Evolutionary conservation across 2,888 invertebrate species (phyloP).

Genomic region (Pseudoips prasinana): DNA sequence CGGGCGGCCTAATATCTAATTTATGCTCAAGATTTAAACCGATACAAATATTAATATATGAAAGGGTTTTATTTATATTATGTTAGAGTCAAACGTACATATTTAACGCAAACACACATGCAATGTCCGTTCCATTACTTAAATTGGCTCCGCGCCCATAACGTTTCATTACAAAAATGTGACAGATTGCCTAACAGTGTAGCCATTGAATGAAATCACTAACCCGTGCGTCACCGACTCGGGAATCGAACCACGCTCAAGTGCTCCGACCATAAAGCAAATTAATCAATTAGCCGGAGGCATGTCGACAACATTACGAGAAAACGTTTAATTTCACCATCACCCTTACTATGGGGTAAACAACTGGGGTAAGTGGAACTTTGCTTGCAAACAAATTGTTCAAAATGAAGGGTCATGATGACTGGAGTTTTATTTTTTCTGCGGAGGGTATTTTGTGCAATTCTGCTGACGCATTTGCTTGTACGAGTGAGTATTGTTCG

Average conservation of each 20-base stretch:
- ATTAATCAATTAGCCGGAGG: slow-evolving; percentile 81
- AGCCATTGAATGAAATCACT: slow-evolving; percentile 60
- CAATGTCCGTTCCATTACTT: slow-evolving; percentile 40
- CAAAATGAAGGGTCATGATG: slow-evolving; percentile 35
- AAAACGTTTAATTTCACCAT: slow-evolving; percentile 73
- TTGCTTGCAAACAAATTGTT: slow-evolving; percentile 14
- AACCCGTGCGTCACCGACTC: slow-evolving; percentile 67
- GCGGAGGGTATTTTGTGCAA: slow-evolving; percentile 65
- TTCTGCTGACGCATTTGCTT: slow-evolving; percentile 75
- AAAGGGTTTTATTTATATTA: no score
- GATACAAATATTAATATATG: no score
- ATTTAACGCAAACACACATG: no score
- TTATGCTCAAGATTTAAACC: no score
- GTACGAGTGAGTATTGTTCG: slow-evolving; percentile 58
- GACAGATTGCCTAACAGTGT: slow-evolving; percentile 77
- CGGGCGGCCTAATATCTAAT: no score
- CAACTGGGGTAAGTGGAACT: slow-evolving; percentile 39
- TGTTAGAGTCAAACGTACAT: no score
- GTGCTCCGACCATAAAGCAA: slow-evolving; percentile 79
- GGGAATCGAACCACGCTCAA: slow-evolving; percentile 71
- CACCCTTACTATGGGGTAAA: slow-evolving; percentile 53
- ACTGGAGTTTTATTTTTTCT: slow-evolving; percentile 52
- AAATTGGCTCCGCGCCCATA: slow-evolving; percentile 37
- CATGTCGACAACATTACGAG: slow-evolving; percentile 79
- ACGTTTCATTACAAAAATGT: slow-evolving; percentile 58